phyloP scores from a whole-genome alignment of 1,140 invertebrate genomes.

The Rhizoglyphus robini region DNA sequence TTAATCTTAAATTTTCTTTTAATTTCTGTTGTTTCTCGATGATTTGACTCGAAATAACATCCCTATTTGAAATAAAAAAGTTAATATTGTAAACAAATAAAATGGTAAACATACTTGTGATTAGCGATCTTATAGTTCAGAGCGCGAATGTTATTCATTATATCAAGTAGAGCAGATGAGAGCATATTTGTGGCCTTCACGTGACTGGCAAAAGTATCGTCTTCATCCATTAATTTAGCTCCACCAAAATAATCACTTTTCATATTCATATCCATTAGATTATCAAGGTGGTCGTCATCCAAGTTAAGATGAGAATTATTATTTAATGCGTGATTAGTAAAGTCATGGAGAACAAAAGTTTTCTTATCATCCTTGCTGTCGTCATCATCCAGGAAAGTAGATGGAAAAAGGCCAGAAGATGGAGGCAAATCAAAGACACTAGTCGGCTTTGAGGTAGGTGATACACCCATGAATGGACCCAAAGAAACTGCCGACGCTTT shows the following conservation, averaged over 20 bases:
- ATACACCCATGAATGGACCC: no score
- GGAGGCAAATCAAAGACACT: neutral
- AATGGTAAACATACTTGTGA: neutral
- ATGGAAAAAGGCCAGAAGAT: neutral
- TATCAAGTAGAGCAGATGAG: neutral
- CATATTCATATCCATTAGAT: neutral
- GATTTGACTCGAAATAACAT: neutral
- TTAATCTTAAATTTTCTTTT: neutral
- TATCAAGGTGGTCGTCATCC: neutral
- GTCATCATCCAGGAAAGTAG: no score
- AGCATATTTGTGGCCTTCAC: constrained; percentile 9
- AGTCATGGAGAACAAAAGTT: neutral
- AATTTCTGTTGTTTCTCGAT: neutral
- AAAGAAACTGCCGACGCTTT: no score
- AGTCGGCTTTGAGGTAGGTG: neutral
- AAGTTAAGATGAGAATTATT: neutral
- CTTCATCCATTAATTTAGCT: neutral
- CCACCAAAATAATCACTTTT: neutral
- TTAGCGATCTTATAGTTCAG: constrained; percentile 5
- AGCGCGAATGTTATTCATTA: neutral
- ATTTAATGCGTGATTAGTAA: neutral
- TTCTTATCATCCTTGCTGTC: neutral
- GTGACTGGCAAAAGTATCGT: neutral
- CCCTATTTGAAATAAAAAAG: neutral
- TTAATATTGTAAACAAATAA: neutral